These are phyloP conservation scores for Pachycephus smyrnensis DNA, from an alignment of 2,888 invertebrate genomes.

Conservation along the genomic window DNA sequence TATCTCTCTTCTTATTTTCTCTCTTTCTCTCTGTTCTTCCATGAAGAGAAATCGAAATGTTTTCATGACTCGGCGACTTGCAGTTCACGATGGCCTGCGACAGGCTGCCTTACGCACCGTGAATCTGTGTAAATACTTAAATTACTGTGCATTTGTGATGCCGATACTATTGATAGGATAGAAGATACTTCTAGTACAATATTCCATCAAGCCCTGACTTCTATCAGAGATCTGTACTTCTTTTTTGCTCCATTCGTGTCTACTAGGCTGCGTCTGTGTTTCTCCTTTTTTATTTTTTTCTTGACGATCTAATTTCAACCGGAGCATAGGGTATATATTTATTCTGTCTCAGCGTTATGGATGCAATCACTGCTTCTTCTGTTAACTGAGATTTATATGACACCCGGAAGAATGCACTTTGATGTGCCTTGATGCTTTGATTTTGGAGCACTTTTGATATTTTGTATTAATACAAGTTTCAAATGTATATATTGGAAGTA, in stretches of 20 bases:
- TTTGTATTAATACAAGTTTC: neutral
- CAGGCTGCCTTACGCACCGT: neutral
- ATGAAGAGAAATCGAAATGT: neutral
- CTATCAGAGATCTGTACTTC: neutral
- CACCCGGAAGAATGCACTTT: neutral
- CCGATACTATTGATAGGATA: neutral
- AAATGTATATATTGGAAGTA: neutral
- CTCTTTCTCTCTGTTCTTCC: neutral
- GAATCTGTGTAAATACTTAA: neutral
- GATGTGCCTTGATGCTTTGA: neutral
- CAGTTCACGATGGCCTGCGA: neutral
- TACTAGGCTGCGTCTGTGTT: neutral
- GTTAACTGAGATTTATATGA: neutral
- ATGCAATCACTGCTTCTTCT: neutral
- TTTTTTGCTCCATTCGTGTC: neutral
- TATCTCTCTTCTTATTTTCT: neutral
- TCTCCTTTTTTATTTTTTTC: neutral
- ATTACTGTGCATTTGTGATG: neutral
- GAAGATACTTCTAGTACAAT: neutral
- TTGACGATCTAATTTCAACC: neutral
- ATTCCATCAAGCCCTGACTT: neutral
- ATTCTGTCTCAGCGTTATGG: neutral
- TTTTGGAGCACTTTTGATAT: neutral
- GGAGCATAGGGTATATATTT: neutral
- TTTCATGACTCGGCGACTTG: neutral